Evolutionary conservation across 2,797 vertebrate genomes (phyloP).

Genomic region (Xenops minutus): DNA sequence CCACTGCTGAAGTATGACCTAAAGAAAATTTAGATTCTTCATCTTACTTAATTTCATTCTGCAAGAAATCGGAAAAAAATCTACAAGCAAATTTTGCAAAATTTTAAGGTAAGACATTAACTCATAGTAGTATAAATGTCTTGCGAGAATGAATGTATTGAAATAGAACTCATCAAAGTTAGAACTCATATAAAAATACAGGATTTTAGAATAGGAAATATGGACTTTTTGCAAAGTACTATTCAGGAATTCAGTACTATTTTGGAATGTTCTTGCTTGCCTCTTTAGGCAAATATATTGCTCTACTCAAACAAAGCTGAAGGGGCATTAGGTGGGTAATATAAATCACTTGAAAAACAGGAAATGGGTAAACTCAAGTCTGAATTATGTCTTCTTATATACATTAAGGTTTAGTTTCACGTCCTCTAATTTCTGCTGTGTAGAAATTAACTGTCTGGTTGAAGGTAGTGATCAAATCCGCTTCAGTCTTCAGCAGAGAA

Average conservation of each 20-base stretch:
- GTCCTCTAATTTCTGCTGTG: neutral
- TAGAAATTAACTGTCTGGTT: neutral
- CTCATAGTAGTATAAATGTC: neutral
- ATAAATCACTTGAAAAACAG: conserved; percentile 48
- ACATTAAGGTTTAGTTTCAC: neutral
- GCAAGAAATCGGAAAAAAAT: neutral
- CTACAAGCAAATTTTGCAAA: neutral
- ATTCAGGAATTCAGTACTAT: neutral
- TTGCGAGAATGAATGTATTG: neutral
- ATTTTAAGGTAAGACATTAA: neutral
- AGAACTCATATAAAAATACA: neutral
- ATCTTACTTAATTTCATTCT: neutral
- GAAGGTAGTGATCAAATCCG: neutral
- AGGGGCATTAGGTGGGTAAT: neutral
- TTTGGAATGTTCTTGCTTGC: neutral
- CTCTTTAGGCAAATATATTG: conserved; percentile 23
- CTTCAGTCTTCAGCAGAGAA: neutral
- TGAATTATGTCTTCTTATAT: conserved; percentile 17
- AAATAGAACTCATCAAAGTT: neutral
- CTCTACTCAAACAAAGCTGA: neutral
- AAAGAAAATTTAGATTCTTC: neutral
- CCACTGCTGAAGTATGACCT: neutral
- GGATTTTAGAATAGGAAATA: neutral
- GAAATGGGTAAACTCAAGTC: conserved; percentile 27
- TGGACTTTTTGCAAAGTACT: neutral